phyloP scores from a whole-genome alignment of 2,113 vertebrate genomes.

The Centropristis striata region DNA sequence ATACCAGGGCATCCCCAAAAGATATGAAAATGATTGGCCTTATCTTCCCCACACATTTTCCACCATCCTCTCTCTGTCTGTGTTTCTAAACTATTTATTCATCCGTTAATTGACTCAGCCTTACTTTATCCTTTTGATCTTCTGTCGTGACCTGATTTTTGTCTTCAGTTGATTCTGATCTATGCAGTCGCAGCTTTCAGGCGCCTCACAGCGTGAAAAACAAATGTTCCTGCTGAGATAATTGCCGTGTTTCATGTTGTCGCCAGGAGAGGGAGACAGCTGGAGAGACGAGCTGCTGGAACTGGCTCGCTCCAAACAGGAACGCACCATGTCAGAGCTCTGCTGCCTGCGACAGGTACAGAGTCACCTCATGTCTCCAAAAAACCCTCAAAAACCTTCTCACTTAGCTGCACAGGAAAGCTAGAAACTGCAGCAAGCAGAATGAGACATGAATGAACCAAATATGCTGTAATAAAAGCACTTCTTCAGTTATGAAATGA shows the following conservation, averaged over 20 bases:
- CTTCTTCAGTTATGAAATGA: no score
- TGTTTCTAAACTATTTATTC: background rate
- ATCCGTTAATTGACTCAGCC: no score
- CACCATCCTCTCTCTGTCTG: no score
- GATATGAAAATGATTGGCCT: no score
- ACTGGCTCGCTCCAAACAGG: constrained; percentile 89
- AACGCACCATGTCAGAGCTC: constrained; percentile 85
- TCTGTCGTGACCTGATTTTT: no score
- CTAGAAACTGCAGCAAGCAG: background rate
- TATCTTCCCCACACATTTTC: no score
- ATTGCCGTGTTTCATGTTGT: background rate
- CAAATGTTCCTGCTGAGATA: constrained; percentile 1
- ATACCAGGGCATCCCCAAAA: no score
- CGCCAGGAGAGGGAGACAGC: constrained; percentile 87
- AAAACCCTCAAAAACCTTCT: no score
- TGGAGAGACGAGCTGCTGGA: constrained; percentile 90
- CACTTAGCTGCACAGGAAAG: background rate
- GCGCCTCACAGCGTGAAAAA: background rate
- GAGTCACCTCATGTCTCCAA: background rate
- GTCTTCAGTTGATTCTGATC: background rate
- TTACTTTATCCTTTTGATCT: no score
- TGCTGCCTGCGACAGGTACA: constrained; percentile 87
- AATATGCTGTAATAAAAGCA: no score
- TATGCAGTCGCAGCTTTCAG: background rate
- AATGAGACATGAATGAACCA: background rate